Conservation (phyloP, 2,797 vertebrate genomes). For the Cichlasoma orientale region DNA sequence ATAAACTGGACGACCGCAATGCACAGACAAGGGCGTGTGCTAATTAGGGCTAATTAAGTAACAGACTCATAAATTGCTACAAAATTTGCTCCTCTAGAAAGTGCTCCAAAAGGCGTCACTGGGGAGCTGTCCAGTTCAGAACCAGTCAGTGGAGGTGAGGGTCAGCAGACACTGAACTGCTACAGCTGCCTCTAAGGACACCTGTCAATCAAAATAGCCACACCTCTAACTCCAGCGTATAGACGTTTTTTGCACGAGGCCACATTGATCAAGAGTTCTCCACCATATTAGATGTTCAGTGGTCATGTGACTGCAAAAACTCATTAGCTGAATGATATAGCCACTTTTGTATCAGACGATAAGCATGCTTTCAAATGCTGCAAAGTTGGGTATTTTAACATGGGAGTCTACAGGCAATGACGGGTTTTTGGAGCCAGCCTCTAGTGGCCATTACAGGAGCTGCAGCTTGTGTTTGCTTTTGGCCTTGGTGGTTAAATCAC, state of each 20-base stretch:
- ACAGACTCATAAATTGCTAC: background rate
- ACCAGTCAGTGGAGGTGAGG: background rate
- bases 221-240: too few species aligned
- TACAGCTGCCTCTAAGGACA: background rate
- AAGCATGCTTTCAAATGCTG: background rate
- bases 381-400: background rate
- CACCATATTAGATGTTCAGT: too few species aligned
- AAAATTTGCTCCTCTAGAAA: too few species aligned
- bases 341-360: background rate
- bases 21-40: background rate
- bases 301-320: too few species aligned
- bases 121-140: background rate
- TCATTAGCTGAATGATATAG: too few species aligned
- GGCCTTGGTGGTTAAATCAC: background rate
- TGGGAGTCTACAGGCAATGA: background rate
- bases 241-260: too few species aligned
- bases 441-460: too few species aligned
- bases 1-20: background rate
- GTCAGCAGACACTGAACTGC: background rate
- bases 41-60: background rate
- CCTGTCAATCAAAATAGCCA: background rate
- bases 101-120: background rate
- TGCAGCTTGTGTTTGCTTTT: background rate
- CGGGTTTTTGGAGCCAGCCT: too few species aligned
- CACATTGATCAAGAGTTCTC: too few species aligned